These are phyloP conservation scores for Lateolabrax maculatus DNA, from an alignment of 2,797 vertebrate genomes.

Conservation along the genomic window DNA sequence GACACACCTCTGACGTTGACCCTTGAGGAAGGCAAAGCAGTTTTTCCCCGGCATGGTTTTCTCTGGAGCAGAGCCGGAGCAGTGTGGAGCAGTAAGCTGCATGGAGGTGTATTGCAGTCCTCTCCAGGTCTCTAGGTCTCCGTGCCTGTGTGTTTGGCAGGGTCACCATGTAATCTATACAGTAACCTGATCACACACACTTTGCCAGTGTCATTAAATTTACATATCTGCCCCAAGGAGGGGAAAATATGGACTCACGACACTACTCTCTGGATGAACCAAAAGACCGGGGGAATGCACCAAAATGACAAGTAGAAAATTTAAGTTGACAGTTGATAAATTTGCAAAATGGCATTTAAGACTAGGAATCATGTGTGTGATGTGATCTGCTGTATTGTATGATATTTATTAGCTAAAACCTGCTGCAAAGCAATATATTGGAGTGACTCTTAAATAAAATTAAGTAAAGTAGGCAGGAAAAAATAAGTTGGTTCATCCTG, in stretches of 20 bases:
- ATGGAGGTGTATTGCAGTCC: slow-evolving; percentile 63
- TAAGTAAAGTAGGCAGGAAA: neutral
- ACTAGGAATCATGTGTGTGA: neutral
- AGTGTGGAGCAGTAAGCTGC: slow-evolving; percentile 68
- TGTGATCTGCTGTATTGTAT: neutral
- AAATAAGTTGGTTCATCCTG: neutral
- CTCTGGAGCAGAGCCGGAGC: slow-evolving; percentile 60
- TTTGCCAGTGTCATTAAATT: slow-evolving; percentile 90
- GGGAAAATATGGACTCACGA: slow-evolving; percentile 70
- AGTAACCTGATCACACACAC: slow-evolving; percentile 87
- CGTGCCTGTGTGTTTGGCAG: slow-evolving; percentile 73
- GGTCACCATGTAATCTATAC: slow-evolving; percentile 88
- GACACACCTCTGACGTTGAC: slow-evolving; percentile 81
- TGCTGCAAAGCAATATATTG: neutral
- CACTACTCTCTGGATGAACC: slow-evolving; percentile 32
- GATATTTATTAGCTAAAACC: neutral
- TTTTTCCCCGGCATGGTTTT: slow-evolving; percentile 82
- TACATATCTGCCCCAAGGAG: slow-evolving; percentile 82
- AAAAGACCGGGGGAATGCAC: slow-evolving; percentile 19
- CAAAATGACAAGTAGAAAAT: neutral
- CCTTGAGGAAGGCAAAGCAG: slow-evolving; percentile 84
- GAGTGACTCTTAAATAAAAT: neutral
- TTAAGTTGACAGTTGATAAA: neutral
- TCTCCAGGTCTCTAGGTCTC: slow-evolving; percentile 73
- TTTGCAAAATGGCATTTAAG: neutral